phyloP scores from a whole-genome alignment of 2,888 invertebrate genomes.

The Athetis lepigone region DNA sequence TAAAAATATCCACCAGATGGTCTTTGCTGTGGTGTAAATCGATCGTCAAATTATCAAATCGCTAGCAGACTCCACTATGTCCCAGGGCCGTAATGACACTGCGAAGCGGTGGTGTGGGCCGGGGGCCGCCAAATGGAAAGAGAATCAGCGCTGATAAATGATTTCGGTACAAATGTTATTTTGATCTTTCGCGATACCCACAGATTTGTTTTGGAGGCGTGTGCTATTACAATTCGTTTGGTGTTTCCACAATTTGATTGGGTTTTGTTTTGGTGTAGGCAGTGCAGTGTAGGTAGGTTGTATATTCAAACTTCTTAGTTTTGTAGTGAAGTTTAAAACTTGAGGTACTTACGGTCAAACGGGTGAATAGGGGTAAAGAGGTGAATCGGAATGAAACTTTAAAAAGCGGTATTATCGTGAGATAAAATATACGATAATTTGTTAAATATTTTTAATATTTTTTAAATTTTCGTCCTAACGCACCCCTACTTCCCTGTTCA shows the following conservation, averaged over 20 bases:
- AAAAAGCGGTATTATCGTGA: no score
- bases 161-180: slow-evolving; percentile 89
- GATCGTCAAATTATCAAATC: slow-evolving; percentile 18
- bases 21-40: no score
- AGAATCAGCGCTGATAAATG: slow-evolving; percentile 88
- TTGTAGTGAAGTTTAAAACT: neutral
- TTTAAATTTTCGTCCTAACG: no score
- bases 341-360: neutral
- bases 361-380: no score
- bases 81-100: slow-evolving; percentile 56
- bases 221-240: slow-evolving; percentile 77
- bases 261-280: slow-evolving; percentile 38
- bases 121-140: slow-evolving; percentile 85
- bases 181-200: slow-evolving; percentile 86
- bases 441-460: no score
- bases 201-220: slow-evolving; percentile 82
- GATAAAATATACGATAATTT: no score
- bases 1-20: no score
- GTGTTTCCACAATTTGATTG: slow-evolving; percentile 70
- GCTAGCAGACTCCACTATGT: slow-evolving; percentile 32
- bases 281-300: neutral
- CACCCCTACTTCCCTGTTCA: no score
- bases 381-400: no score
- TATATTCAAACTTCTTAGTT: neutral
- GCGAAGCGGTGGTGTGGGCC: slow-evolving; percentile 67